Evolutionary conservation across 1,140 invertebrate species (phyloP).

Genomic region (Ceratitis capitata): DNA sequence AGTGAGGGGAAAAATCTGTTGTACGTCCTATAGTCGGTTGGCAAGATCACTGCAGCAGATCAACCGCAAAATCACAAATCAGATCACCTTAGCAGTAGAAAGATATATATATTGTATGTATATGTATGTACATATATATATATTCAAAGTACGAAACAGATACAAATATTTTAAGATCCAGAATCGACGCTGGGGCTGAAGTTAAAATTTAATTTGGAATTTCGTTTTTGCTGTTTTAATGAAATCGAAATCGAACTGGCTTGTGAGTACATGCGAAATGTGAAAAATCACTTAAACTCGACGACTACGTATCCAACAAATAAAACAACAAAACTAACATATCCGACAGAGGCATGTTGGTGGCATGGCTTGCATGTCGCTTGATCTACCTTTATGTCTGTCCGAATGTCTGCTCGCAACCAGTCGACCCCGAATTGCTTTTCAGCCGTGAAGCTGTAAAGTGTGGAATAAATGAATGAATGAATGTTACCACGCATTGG

Average conservation of each 20-base stretch:
- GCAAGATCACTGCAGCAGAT: background rate
- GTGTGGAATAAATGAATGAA: background rate
- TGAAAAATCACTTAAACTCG: conserved; percentile 13
- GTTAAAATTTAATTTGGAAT: background rate
- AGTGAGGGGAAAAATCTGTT: background rate
- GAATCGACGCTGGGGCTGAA: background rate
- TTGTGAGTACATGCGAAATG: conserved; percentile 6
- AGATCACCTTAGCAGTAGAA: conserved; percentile 1
- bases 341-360: background rate
- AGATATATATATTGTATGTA: too few relatives aligned
- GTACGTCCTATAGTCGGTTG: background rate
- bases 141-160: conserved; percentile 1
- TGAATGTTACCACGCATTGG: background rate
- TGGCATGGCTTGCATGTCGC: background rate
- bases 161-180: background rate
- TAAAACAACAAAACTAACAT: background rate
- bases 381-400: background rate
- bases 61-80: background rate
- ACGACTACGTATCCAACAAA: background rate
- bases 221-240: background rate
- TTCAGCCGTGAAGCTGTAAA: background rate
- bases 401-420: background rate
- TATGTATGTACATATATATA: too few relatives aligned
- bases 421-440: background rate
- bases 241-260: background rate